Base-by-base conservation (phyloP, 2,797 vertebrate genomes). In the Cynodonichthys magdalenae region DNA sequence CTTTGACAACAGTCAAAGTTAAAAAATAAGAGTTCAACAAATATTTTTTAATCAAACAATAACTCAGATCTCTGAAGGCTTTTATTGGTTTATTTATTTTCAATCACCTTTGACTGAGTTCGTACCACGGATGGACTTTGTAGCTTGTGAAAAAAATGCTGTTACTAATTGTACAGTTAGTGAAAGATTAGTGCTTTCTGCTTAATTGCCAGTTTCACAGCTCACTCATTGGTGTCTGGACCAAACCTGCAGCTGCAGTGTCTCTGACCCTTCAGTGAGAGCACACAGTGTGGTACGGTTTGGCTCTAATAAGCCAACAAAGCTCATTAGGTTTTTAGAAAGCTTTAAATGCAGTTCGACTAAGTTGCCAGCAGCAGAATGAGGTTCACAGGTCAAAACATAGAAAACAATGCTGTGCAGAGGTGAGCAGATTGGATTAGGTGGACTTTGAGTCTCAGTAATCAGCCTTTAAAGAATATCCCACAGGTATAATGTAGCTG, bases 361-460 rank as follows among this genome's bases (percentile, higher is more conserved):
- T 15, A 45, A 52, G 15, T 27, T 28, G 24, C 27, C 15, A 17
- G 19, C 39, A 9, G 31, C 3, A 15, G 10, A 27, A 11, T 12
- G 11, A 3, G n/a, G 59, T 63, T 71, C 54, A 79, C 34, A 12
- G 17, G 71, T 80, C 36, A 59, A 56, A 59, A 28, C 39, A 17
- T 61, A 46, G 20, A 69, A 48, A 67, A 79, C 12, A 53, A 82
- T 12, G 5, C 44, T 53, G 75, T 51, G 79, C 66, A 80, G 67
- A 79, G 75, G 74, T 75, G 48, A 82, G n/a, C 34, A 18, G 45
- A 68, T 75, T 28, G 27, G 61, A 47, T 28, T 53, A 29, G 60
- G 53, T 50, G 61, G 74, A 89, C 79, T 84, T 87, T 85, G 75
- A 83, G 36, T 69, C 27, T 1, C 1, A 0, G 19, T 75, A 75